Evolutionary conservation across 2,113 vertebrate species (phyloP), one percentile per base, ranked within the genome.

Genomic region (Varanus salvator): DNA sequence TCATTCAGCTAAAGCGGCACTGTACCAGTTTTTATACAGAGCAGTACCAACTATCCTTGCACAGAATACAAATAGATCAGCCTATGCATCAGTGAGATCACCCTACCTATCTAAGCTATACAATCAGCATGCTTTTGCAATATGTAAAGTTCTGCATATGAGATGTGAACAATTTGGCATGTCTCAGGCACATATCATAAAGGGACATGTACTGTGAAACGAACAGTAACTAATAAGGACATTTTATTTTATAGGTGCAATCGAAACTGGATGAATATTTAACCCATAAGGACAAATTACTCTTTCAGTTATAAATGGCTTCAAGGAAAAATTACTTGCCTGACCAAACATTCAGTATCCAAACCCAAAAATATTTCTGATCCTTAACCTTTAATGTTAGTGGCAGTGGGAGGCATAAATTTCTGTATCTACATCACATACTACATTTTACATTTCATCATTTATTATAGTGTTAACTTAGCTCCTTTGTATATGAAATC

Each of bases 61-160:
- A 44, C 54, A 86, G 15, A 85, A 88, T 94, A 91, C 93, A 94
- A 94, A 94, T 90, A 93, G 88, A 92, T 95, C 94, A 94, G 91
- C 93, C 94, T 50, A 72, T 72, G 69, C 4, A 72, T 93, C 93
- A 95, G 91, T 80, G 91, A 94, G 94, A 92, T 75, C 90, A 88
- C 88, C 92, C 54, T 77, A 93, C 93, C 93, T 64, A n/a, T 94
- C 92, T 87, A 92, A 95, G 90, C 93, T 88, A 94, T 76, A 89
- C 68, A 93, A 91, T 94, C 95, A 96, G 87, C 91, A 48, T 91
- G 80, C 17, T 88, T 95, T 64, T 94, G 91, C 92, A 95, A 87
- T 96, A 94, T 87, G 95, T 88, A 96, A 89, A 94, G 80, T 96
- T 96, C 94, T 88, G 90, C n/a, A 91, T 83, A 85, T 83, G 95